These are phyloP conservation scores for Fragum sueziense DNA, from an alignment of 2,888 invertebrate species.

Conservation along the genomic window DNA sequence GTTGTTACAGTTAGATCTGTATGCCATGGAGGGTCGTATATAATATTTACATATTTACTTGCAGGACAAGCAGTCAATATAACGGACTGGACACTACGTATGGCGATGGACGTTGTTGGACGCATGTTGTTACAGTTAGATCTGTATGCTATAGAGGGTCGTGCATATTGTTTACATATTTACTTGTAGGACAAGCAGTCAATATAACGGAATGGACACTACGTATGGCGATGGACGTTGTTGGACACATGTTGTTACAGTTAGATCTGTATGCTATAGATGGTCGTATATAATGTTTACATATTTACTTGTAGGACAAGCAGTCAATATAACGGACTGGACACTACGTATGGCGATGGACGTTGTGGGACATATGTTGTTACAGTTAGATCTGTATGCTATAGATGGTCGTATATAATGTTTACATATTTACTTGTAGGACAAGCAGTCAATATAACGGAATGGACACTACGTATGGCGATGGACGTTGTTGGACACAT, in stretches of 20 bases:
- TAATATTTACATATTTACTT: too few species aligned
- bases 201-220: constrained; percentile 64
- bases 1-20: constrained; percentile 62
- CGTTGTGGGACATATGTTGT: constrained; percentile 68
- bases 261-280: constrained; percentile 66
- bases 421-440: constrained; percentile 21
- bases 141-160: too few species aligned
- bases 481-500: constrained; percentile 70
- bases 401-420: constrained; percentile 60
- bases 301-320: constrained; percentile 28
- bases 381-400: constrained; percentile 65
- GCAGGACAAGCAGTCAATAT: too few species aligned
- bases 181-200: constrained; percentile 42
- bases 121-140: constrained; percentile 64
- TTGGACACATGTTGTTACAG: constrained; percentile 67
- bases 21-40: too few species aligned
- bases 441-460: constrained; percentile 60
- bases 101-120: constrained; percentile 70
- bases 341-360: constrained; percentile 64
- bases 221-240: constrained; percentile 66
- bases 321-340: constrained; percentile 66
- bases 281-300: constrained; percentile 35
- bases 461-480: constrained; percentile 61
- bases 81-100: too few species aligned
- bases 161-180: neutral